A percentile compares a stretch with the other conserved stretches of the same genome.
Evolutionary conservation across 2,797 vertebrate species (phyloP).

Genomic region (Lepidocolaptes lacrymiger): DNA sequence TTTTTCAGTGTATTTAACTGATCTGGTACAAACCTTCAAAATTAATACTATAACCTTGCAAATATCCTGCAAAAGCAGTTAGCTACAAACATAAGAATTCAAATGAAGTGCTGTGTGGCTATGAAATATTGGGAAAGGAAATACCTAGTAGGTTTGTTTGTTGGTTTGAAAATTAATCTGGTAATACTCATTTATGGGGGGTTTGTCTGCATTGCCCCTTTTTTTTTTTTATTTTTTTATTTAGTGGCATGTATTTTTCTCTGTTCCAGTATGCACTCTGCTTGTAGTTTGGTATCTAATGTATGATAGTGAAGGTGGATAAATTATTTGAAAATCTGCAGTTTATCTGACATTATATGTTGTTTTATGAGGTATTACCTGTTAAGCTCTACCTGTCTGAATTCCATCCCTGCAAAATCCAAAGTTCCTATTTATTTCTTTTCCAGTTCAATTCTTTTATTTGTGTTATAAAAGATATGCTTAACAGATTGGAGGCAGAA

Average conservation of each 20-base stretch:
- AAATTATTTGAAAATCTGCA: not conserved
- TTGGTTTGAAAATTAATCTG: not conserved
- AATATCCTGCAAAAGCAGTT: not conserved
- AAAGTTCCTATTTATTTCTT: conserved; percentile 59
- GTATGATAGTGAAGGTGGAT: not conserved
- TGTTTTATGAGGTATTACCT: not conserved
- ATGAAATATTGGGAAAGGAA: not conserved
- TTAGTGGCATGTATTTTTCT: not conserved
- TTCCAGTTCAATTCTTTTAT: conserved; percentile 97
- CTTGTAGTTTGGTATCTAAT: not conserved
- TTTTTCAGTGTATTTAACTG: not conserved
- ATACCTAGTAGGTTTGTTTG: not conserved
- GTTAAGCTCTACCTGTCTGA: not conserved
- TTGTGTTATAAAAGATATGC: conserved; percentile 95
- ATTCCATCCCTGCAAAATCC: conserved; percentile 11
- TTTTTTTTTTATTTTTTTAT: not conserved
- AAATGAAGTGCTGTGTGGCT: not conserved
- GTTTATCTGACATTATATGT: not conserved
- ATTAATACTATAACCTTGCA: not conserved
- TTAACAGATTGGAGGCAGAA: conserved; percentile 91
- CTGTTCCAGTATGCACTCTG: not conserved
- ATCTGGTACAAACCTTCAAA: not conserved
- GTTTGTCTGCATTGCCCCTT: not conserved
- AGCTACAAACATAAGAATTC: not conserved
- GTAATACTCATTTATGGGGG: accelerated